These are phyloP conservation scores for Erethizon dorsatum DNA, from an alignment of 2,797 vertebrate species.

Conservation along the genomic window DNA sequence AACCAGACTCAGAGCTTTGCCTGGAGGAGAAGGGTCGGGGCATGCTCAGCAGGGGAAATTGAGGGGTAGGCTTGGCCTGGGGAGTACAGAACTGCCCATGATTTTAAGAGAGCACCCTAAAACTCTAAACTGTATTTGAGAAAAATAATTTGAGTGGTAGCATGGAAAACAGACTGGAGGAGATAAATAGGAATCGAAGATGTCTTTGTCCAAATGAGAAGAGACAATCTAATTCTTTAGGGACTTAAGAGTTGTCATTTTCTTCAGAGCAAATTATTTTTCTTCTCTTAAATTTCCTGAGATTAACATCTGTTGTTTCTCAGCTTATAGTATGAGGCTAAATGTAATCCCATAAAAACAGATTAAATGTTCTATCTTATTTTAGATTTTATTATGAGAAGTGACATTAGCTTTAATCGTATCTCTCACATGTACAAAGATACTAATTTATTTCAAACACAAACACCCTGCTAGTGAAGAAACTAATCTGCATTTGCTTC, in stretches of 20 bases:
- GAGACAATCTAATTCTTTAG: neutral
- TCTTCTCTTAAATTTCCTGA: neutral
- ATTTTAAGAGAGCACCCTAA: neutral
- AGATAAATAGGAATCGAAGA: neutral
- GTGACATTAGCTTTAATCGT: neutral
- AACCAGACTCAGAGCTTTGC: neutral
- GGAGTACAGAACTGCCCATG: neutral
- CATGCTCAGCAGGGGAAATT: too few relatives aligned
- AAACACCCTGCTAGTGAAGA: neutral
- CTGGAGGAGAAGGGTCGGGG: neutral
- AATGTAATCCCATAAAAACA: neutral
- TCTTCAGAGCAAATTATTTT: neutral
- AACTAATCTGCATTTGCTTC: neutral
- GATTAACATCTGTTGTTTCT: neutral
- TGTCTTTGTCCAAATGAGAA: neutral
- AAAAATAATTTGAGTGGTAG: neutral
- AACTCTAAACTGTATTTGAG: slow-evolving; percentile 17
- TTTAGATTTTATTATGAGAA: neutral
- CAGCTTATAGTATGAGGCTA: neutral
- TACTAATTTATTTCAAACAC: neutral
- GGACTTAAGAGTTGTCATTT: neutral
- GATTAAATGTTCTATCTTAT: neutral
- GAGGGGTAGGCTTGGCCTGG: neutral
- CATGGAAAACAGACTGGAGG: neutral
- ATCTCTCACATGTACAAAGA: neutral